phyloP scores from a whole-genome alignment of 2,797 vertebrate genomes.

The Halcyon smyrnensis region DNA sequence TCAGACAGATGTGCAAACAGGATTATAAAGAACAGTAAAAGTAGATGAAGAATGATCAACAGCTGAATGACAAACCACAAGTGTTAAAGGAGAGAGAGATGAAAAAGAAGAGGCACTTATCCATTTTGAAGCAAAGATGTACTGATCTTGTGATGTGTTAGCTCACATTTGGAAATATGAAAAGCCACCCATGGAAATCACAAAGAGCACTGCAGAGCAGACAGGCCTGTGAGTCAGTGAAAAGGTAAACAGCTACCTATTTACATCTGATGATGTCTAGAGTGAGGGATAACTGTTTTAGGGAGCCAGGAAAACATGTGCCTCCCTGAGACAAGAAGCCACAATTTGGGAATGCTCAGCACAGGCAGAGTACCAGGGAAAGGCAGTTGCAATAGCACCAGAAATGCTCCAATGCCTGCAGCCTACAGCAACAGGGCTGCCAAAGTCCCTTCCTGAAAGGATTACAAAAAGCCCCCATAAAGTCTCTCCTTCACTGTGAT shows the following conservation, averaged over 20 bases:
- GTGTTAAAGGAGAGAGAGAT: neutral
- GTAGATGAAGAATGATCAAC: neutral
- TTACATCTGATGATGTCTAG: neutral
- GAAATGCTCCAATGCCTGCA: neutral
- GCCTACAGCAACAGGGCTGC: neutral
- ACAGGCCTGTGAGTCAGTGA: neutral
- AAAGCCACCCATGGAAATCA: neutral
- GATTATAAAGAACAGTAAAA: neutral
- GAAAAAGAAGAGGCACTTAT: neutral
- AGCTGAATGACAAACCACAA: neutral
- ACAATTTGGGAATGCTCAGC: neutral
- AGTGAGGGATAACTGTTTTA: neutral
- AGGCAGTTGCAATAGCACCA: neutral
- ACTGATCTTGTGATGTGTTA: no score
- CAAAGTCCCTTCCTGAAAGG: neutral
- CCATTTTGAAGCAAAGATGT: neutral
- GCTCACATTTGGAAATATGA: neutral
- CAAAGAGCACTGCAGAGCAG: neutral
- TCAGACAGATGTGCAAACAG: neutral
- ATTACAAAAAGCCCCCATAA: neutral
- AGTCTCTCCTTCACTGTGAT: no score
- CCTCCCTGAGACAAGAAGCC: neutral
- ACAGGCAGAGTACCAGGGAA: neutral
- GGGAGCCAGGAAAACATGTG: neutral
- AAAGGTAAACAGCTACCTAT: neutral